These are phyloP conservation scores for Drosophila sproati DNA, from an alignment of 1,140 invertebrate genomes.

Conservation along the genomic window DNA sequence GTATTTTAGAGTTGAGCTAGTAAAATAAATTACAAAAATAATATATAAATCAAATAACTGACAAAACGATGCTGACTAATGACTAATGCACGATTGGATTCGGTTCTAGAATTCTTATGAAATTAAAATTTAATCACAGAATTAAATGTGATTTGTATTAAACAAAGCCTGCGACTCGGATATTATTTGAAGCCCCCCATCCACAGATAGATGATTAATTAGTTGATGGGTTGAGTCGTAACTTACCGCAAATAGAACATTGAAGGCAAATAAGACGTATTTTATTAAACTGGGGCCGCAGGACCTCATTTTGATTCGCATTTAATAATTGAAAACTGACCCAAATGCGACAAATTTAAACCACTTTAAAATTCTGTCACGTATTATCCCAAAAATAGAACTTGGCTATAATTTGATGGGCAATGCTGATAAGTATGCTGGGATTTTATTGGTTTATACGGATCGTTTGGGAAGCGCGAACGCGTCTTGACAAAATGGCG, in stretches of 20 bases:
- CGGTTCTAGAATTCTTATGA: too few species aligned
- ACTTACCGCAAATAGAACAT: constrained; percentile 90
- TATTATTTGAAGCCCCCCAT: too few species aligned
- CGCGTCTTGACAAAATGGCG: constrained; percentile 46
- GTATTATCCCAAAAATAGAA: constrained; percentile 28
- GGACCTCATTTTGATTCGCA: constrained; percentile 85
- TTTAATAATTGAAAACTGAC: constrained; percentile 20
- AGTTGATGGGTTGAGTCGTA: too few species aligned
- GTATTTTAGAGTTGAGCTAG: too few species aligned
- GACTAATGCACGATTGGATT: too few species aligned
- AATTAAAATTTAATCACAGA: too few species aligned
- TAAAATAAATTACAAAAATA: too few species aligned
- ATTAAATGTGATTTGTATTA: too few species aligned
- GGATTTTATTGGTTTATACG: neutral
- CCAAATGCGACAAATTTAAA: constrained; percentile 13
- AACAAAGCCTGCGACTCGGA: too few species aligned
- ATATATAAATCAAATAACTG: too few species aligned
- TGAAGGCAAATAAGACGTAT: constrained; percentile 90
- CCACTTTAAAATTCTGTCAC: neutral
- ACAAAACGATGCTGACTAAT: too few species aligned
- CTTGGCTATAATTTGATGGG: neutral
- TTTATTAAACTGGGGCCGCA: constrained; percentile 89
- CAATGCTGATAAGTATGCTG: constrained; percentile 13
- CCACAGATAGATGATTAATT: too few species aligned
- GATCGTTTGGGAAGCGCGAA: constrained; percentile 8